Evolutionary conservation across 2,113 vertebrate genomes (phyloP), one percentile per base, ranked within the genome.

Genomic region (Pterocles orientalis): DNA sequence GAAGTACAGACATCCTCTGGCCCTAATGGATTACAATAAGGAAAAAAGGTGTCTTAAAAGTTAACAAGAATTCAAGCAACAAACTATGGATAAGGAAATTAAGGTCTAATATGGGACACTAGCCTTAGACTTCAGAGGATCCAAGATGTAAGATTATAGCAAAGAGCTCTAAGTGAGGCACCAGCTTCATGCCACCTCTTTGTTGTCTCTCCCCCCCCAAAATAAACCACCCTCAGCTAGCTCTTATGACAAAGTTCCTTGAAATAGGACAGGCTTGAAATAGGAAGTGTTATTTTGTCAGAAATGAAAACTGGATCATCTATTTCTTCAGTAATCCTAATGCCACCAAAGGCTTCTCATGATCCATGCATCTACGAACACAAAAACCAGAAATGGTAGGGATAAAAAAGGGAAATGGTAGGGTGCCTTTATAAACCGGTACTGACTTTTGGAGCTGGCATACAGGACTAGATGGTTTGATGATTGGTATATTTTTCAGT

Each of bases 201-300:
- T 34, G 14, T 39, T 57, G 28, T 21, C 12, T 7, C 4, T 10
- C 9, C 3, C 2, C 3, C 5, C 9, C 20, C 21, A 4, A 34
- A 79, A 41, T 9, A 83, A 82, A 36, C 7, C 29, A 80, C 25
- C 7, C 29, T 51, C 28, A 61, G 23, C 39, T 7, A 51, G 21
- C 25, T 77, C 43, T 65, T 51, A 61, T 1, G 8, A 80, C 18
- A 41, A 77, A 56, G 12, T 48, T 92, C 34, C 51, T 64, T 29
- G 17, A 21, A 85, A 70, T 0, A 90, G 24, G 43, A 71, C 18
- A 82, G n/a, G 51, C 18, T 36, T 36, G 36, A 36, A 36, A 36
- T 36, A 90, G 33, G 23, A 71, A 79, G 6, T 14, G 29, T 47
- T 75, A 23, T 47, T 87, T 66, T 51, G 17, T 28, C 57, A 75